A percentile compares a stretch with the other conserved stretches of the same genome.
Evolutionary conservation across 1,140 invertebrate species (phyloP).

Genomic region (Acromyrmex heyeri): DNA sequence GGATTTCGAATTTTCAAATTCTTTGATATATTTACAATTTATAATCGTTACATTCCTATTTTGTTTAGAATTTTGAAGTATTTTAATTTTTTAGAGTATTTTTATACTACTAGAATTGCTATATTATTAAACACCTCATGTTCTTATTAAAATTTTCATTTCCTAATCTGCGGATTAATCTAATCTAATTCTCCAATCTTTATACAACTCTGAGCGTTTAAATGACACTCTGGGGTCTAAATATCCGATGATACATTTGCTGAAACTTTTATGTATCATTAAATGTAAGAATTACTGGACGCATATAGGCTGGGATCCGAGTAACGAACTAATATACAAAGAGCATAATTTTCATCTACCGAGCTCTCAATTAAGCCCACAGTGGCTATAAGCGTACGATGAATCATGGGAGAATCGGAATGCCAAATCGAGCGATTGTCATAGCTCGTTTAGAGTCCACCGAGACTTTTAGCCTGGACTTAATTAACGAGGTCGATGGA

Average conservation of each 20-base stretch:
- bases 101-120: neutral
- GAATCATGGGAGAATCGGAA: constrained; percentile 60
- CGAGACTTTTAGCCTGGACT: constrained; percentile 54
- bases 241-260: constrained; percentile 1
- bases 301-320: neutral
- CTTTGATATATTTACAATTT: neutral
- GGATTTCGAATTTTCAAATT: neutral
- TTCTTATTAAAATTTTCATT: neutral
- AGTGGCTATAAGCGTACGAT: constrained; percentile 36
- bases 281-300: neutral
- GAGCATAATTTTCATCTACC: constrained; percentile 49
- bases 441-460: constrained; percentile 60
- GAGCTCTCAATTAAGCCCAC: constrained; percentile 47
- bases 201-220: neutral
- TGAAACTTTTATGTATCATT: neutral
- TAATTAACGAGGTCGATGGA: constrained; percentile 62
- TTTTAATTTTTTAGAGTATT: neutral
- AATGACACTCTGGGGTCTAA: neutral
- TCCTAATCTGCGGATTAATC: neutral
- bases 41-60: neutral
- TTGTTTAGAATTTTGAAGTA: neutral
- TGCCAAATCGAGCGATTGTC: constrained; percentile 66
- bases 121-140: neutral
- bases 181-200: neutral
- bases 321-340: constrained; percentile 45